phyloP scores from a whole-genome alignment of 2,797 vertebrate genomes.

The Cetoscarus ocellatus region DNA sequence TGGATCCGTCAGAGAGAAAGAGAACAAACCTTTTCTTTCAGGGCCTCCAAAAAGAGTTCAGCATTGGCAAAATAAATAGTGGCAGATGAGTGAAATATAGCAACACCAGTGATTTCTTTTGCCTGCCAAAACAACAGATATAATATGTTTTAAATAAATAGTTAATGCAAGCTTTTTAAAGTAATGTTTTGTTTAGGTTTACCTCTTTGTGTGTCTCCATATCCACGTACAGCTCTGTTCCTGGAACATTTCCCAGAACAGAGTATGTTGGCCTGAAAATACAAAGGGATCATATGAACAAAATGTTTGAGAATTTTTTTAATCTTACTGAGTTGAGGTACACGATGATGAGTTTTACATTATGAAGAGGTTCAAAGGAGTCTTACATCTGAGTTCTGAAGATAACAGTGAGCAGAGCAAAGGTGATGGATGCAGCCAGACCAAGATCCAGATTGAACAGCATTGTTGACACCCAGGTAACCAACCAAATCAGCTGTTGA shows the following conservation, averaged over 20 bases:
- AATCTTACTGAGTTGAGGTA: neutral
- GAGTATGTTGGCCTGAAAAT: slow-evolving; percentile 82
- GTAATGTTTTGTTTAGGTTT: slow-evolving; percentile 14
- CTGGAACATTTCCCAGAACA: slow-evolving; percentile 83
- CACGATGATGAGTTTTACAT: neutral
- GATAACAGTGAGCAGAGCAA: slow-evolving; percentile 92
- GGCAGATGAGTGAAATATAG: slow-evolving; percentile 93
- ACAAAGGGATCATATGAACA: slow-evolving; percentile 4
- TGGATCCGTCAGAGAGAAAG: neutral
- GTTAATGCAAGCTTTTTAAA: neutral
- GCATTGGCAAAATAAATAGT: slow-evolving; percentile 96
- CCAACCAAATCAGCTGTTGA: slow-evolving; percentile 91
- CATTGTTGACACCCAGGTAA: slow-evolving; percentile 91
- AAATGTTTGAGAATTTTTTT: neutral
- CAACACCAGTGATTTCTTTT: slow-evolving; percentile 91
- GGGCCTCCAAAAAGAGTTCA: slow-evolving; percentile 91
- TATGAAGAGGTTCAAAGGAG: slow-evolving; percentile 33
- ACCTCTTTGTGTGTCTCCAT: slow-evolving; percentile 83
- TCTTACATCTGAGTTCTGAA: slow-evolving; percentile 94
- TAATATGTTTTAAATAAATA: neutral
- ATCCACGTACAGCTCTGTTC: slow-evolving; percentile 87
- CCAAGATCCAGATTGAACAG: slow-evolving; percentile 94
- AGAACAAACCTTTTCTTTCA: slow-evolving; percentile 90
- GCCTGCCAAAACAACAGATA: slow-evolving; percentile 79
- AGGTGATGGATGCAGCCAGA: slow-evolving; percentile 88